phyloP scores from a whole-genome alignment of 2,797 vertebrate genomes.

The Peromyscus eremicus region DNA sequence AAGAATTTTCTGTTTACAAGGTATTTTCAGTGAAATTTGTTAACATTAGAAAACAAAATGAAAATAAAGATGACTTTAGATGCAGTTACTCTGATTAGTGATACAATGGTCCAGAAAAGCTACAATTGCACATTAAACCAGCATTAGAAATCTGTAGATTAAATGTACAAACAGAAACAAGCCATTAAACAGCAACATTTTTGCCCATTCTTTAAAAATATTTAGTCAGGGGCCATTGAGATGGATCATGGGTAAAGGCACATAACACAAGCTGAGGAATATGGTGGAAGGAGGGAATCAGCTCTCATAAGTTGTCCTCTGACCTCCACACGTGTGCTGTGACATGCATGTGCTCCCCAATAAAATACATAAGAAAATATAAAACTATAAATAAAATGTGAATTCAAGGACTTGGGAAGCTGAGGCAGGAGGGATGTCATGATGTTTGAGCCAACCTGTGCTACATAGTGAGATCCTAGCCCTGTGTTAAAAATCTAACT shows the following conservation, averaged over 20 bases:
- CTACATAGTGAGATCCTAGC: neutral
- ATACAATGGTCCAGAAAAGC: conserved; percentile 25
- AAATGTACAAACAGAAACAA: conserved; percentile 35
- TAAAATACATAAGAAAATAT: neutral
- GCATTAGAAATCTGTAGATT: conserved; percentile 49
- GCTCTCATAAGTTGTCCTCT: neutral
- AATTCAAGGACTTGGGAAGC: neutral
- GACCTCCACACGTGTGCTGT: neutral
- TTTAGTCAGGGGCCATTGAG: neutral
- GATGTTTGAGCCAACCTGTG: neutral
- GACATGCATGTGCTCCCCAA: neutral
- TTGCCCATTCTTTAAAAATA: conserved; percentile 52
- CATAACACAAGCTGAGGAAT: neutral
- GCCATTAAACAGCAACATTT: conserved; percentile 14
- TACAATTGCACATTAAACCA: neutral
- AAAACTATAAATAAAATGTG: neutral
- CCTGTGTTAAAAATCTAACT: neutral
- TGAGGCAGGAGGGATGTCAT: neutral
- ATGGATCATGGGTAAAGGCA: neutral
- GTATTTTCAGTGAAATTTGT: conserved; percentile 55
- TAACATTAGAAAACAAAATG: neutral
- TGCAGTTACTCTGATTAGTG: conserved; percentile 32
- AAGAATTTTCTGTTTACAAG: conserved; percentile 52
- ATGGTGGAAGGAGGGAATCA: neutral
- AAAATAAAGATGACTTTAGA: neutral